Evolutionary conservation across 2,888 invertebrate species (phyloP).

Genomic region (Magallana nippona): DNA sequence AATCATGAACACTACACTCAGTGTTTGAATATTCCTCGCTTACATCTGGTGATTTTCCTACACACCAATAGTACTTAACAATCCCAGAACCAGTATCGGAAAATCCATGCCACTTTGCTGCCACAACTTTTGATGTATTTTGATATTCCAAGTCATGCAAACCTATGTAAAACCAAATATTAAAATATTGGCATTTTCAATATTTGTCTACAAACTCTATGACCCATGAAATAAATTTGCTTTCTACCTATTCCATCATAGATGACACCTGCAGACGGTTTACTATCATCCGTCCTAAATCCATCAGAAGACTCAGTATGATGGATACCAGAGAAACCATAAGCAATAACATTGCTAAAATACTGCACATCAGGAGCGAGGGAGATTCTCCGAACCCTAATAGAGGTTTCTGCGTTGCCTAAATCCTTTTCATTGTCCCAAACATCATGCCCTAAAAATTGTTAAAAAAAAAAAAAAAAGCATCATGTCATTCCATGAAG

Average conservation of each 20-base stretch:
- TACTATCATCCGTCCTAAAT: slow-evolving; percentile 10
- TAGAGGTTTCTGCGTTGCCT: background rate
- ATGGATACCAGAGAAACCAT: slow-evolving; percentile 52
- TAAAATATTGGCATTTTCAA: background rate
- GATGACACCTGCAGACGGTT: slow-evolving; percentile 20
- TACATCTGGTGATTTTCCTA: slow-evolving; percentile 35
- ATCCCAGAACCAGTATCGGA: slow-evolving; percentile 53
- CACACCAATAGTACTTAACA: slow-evolving; percentile 52
- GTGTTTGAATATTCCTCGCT: background rate
- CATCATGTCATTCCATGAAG: too few relatives aligned
- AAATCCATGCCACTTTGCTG: slow-evolving; percentile 55
- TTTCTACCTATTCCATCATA: slow-evolving; percentile 40
- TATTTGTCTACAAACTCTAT: too few relatives aligned
- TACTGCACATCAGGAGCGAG: slow-evolving; percentile 45
- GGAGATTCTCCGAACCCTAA: slow-evolving; percentile 19
- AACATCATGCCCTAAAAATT: slow-evolving; percentile 46
- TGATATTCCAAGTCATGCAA: slow-evolving; percentile 44
- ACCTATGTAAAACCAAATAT: background rate
- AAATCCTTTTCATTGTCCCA: slow-evolving; percentile 26
- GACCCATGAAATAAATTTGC: background rate
- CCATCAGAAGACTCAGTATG: slow-evolving; percentile 48
- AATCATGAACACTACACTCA: slow-evolving; percentile 41
- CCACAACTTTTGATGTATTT: slow-evolving; percentile 35
- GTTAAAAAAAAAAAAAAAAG: too few relatives aligned
- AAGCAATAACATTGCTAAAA: slow-evolving; percentile 54